Evolutionary conservation across 2,797 vertebrate species (phyloP), one percentile per base, ranked within the genome.

Genomic region (Alosa sapidissima): DNA sequence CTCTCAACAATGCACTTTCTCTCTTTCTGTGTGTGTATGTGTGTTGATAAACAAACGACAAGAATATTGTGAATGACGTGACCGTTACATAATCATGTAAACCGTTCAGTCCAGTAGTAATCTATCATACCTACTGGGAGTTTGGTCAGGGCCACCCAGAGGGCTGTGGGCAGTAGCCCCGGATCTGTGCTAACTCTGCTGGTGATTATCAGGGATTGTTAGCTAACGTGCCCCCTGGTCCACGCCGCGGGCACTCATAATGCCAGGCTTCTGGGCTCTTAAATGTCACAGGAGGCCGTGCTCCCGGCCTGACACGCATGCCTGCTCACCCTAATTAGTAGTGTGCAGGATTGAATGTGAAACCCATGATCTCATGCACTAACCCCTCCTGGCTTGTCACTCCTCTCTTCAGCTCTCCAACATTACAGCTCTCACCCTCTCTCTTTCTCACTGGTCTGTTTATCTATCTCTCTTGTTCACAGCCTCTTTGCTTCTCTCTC

Each of bases 361-460:
- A 88, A 86, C 85, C 83, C 83, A 83, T 89, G 88, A 90, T 87
- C 90, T 91, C 88, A 88, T 84, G 24, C 81, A 86, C 58, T 87
- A 91, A 88, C 83, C 78, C 81, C 81, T 85, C 85, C 11, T 47
- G 85, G 87, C 87, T 88, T 89, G 87, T 89, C 88, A 75, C 87
- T 88, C 84, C 84, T 84, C 85, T 82, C 83, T 5, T 45, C 60
- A 16, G 13, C 68, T 45, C 5, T 11, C 7, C 36, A 45, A 83
- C 81, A 33, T 14, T 87, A 36, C 41, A 33, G 75, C 11, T 81
- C 81, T 72, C 55, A 10, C 9, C 0, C 48, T 54, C 81, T 75
- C 33, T 84, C 41, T 55, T 16, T 81, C 19, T 84, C 75, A 47
- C 21, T n/a, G 58, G 55, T 83, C 28, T 48, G 52, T 81, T 2